Evolutionary conservation across 2,113 vertebrate species (phyloP), one percentile per base, ranked within the genome.

Genomic region (Oreotrochilus melanogaster): DNA sequence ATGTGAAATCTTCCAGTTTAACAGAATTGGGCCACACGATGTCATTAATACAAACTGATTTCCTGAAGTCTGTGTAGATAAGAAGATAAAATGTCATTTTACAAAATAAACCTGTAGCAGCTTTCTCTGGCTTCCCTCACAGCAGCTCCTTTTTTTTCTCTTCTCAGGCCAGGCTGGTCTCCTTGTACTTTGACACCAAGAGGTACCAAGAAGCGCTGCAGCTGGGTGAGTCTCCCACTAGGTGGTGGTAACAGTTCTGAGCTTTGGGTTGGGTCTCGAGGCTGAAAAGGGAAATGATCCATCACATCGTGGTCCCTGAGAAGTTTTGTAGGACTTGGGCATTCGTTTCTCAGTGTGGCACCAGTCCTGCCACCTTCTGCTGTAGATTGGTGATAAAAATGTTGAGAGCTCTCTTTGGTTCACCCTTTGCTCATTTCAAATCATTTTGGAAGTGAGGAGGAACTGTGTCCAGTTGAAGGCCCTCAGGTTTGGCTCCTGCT

Each of bases 161-260:
- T 97, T 96, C 96, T 72, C 97, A 99, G 99, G 99, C 99, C 69
- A 99, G 99, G 87, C 98, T 99, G 96, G 99, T 99, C 96, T 99
- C 99, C 19, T 97, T 99, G 96, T 99, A 99, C 97, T 99, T 99
- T 47, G 99, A 99, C 98, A 99, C 99, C 92, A 99, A 99, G 98
- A 98, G 98, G 98, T 99, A 99, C 98, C 99, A 99, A 92, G 99
- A 99, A 97, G 99, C 99, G 4, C 98, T 99, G 93, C 98, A 99
- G 71, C 98, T 99, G n/a, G 99, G 99, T 99, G 91, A 98, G 99
- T 94, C 65, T 95, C 73, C 92, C 96, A 54, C 89, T 93, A 96
- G 96, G 53, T 94, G 97, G 94, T 66, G 82, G 65, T 93, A 81
- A 92, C 6, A 81, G 92, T 37, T 84, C 88, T 35, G 25, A 31